Percentiles rank a stretch among this genome's conserved stretches.
Evolutionary conservation across 30 jellyfish, hydroid and myxozoan genomes (phyloP).

Genomic region (Aurelia coerulea): DNA sequence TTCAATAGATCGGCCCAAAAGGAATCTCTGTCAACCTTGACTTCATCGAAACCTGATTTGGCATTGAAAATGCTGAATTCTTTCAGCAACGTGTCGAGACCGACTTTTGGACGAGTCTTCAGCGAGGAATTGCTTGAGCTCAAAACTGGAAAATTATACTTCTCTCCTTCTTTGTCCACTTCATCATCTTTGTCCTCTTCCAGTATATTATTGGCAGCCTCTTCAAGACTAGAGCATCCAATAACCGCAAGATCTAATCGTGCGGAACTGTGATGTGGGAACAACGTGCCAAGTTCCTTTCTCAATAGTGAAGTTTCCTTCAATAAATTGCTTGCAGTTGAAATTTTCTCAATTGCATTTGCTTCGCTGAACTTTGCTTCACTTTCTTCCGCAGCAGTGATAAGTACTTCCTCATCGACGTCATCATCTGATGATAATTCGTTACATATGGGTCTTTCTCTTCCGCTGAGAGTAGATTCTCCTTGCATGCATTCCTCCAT

Average conservation of each 20-base stretch:
- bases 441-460: too few relatives aligned
- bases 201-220: slow-evolving; percentile 15
- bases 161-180: not conserved
- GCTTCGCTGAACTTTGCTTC: too few relatives aligned
- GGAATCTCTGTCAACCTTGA: too few relatives aligned
- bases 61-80: slow-evolving; percentile 27
- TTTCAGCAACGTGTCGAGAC: slow-evolving; percentile 25
- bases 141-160: not conserved
- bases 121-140: not conserved
- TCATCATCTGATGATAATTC: too few relatives aligned
- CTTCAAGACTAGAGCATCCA: slow-evolving; percentile 26
- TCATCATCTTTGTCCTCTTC: not conserved
- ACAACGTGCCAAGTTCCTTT: not conserved
- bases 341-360: too few relatives aligned
- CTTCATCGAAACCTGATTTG: slow-evolving; percentile 12
- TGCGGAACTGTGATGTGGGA: slow-evolving; percentile 9
- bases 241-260: slow-evolving; percentile 5
- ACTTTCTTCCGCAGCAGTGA: too few relatives aligned
- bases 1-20: too few relatives aligned
- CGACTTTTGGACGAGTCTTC: not conserved
- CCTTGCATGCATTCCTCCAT: too few relatives aligned
- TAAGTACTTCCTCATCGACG: too few relatives aligned
- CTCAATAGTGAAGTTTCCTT: too few relatives aligned
- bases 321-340: not conserved
- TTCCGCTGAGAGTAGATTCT: too few relatives aligned